Percentiles rank a stretch among this genome's conserved stretches.
phyloP scores from a whole-genome alignment of 92 coral and sea anemone genomes.

The Meandrina meandrites region DNA sequence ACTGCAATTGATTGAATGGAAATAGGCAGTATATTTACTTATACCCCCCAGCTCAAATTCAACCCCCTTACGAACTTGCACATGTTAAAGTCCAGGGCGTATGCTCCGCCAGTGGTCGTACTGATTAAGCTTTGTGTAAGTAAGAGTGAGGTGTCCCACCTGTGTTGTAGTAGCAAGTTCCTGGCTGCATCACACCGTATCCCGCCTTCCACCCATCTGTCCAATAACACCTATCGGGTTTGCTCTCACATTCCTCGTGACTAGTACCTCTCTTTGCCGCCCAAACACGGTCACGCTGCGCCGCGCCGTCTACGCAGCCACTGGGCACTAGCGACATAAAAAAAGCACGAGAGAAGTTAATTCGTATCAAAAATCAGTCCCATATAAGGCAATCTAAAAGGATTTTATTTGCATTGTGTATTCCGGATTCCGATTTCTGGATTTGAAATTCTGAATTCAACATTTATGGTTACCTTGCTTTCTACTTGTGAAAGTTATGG shows the following conservation, averaged over 20 bases:
- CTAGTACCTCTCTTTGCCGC: slow-evolving; percentile 44
- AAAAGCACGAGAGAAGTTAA: not conserved
- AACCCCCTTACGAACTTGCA: too few relatives aligned
- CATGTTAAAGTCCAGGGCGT: too few relatives aligned
- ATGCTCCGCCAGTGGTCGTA: too few relatives aligned
- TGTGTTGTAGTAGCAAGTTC: slow-evolving; percentile 58
- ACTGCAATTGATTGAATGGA: too few relatives aligned
- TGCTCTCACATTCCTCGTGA: slow-evolving; percentile 49
- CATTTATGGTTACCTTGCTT: too few relatives aligned
- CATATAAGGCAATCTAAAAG: not conserved
- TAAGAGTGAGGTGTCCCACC: slow-evolving; percentile 15
- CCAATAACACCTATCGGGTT: slow-evolving; percentile 67
- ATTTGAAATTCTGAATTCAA: too few relatives aligned
- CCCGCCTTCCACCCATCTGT: slow-evolving; percentile 44
- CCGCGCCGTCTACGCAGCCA: slow-evolving; percentile 58
- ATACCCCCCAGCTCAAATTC: too few relatives aligned
- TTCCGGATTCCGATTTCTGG: too few relatives aligned
- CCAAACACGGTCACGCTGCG: slow-evolving; percentile 30
- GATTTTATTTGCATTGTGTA: too few relatives aligned
- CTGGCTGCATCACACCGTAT: slow-evolving; percentile 13
- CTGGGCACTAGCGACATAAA: slow-evolving; percentile 43
- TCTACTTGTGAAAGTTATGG: too few relatives aligned
- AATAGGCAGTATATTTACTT: too few relatives aligned
- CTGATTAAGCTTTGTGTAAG: too few relatives aligned
- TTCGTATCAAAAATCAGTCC: not conserved